A percentile compares a stretch with the other conserved stretches of the same genome.
Evolutionary conservation across 2,797 vertebrate genomes (phyloP).

Genomic region (Acanthiza pusilla): DNA sequence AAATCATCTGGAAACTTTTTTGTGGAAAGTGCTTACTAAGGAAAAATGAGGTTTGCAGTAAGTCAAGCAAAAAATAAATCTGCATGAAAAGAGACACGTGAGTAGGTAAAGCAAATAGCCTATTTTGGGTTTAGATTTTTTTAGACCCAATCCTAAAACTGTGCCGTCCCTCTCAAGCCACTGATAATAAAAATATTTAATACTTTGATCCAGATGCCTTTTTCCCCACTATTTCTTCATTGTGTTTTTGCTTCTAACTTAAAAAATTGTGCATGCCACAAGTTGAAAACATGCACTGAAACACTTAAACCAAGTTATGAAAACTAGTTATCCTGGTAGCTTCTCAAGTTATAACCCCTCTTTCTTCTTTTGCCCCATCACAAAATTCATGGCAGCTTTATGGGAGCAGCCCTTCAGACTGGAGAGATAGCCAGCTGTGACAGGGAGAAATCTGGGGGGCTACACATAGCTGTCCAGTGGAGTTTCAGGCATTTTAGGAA

Average conservation of each 20-base stretch:
- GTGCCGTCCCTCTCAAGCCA: neutral
- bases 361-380: neutral
- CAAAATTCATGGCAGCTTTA: neutral
- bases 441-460: neutral
- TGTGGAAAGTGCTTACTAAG: neutral
- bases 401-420: neutral
- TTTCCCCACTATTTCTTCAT: neutral
- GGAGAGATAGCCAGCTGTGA: neutral
- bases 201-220: neutral
- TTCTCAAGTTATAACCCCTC: neutral
- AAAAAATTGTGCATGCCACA: neutral
- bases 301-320: neutral
- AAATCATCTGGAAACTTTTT: constrained; percentile 24
- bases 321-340: neutral
- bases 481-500: neutral
- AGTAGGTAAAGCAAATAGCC: neutral
- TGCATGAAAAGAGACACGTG: rapidly evolving
- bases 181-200: neutral
- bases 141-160: neutral
- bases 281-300: neutral
- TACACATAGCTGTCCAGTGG: neutral
- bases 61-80: neutral
- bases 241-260: neutral
- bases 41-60: neutral
- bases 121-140: neutral